These are phyloP conservation scores for Diachasma alloeum DNA, from an alignment of 1,140 invertebrate genomes.

Conservation along the genomic window DNA sequence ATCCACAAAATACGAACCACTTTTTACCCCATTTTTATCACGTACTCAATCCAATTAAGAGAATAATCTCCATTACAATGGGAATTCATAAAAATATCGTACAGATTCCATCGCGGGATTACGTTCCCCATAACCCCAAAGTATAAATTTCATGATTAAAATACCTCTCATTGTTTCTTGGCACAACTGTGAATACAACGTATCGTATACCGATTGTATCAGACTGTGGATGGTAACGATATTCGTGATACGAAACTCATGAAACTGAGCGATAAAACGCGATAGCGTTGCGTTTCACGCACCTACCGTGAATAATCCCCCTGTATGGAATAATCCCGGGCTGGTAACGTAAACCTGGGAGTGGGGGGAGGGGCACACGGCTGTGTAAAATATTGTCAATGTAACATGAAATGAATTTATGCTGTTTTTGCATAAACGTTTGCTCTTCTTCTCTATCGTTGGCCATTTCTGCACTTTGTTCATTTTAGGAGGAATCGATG, in stretches of 20 bases:
- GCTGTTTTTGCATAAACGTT: not conserved
- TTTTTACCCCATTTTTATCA: no score
- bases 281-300: constrained; percentile 34
- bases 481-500: no score
- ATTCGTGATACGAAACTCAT: constrained; percentile 30
- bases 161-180: constrained; percentile 28
- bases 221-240: constrained; percentile 27
- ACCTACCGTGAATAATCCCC: constrained; percentile 30
- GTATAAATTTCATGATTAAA: constrained; percentile 23
- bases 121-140: not conserved
- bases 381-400: not conserved
- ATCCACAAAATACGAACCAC: no score
- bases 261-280: constrained; percentile 35
- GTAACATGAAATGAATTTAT: not conserved
- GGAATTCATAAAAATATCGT: no score
- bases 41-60: no score
- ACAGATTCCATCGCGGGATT: no score
- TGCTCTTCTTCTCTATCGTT: not conserved
- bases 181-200: constrained; percentile 34
- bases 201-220: constrained; percentile 29
- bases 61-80: no score
- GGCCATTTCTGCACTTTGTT: no score
- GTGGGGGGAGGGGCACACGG: no score
- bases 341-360: not conserved
- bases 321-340: not conserved